Conservation (phyloP, 1,140 invertebrate species). For the Zaprionus davidi region DNA sequence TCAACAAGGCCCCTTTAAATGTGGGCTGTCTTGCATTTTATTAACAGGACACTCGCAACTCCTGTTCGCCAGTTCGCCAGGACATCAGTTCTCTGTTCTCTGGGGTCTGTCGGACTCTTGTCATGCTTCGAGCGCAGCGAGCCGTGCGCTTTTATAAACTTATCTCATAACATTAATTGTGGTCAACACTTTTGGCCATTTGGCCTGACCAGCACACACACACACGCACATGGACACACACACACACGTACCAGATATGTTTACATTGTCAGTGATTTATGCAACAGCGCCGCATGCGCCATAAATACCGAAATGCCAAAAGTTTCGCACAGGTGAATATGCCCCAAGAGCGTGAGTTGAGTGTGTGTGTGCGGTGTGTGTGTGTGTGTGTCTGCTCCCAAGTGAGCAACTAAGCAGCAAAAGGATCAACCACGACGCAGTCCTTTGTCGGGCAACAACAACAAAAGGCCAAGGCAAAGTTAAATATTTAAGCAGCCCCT, state of each 20-base stretch:
- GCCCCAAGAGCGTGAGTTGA: slow-evolving; percentile 1
- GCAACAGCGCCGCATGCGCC: slow-evolving; percentile 80
- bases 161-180: slow-evolving; percentile 84
- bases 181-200: slow-evolving; percentile 82
- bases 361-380: slow-evolving; percentile 16
- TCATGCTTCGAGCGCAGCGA: slow-evolving; percentile 48
- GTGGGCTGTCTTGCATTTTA: slow-evolving; percentile 67
- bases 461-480: slow-evolving; percentile 72
- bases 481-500: slow-evolving; percentile 77
- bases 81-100: not conserved
- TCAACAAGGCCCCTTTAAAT: not conserved
- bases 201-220: slow-evolving; percentile 53
- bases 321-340: slow-evolving; percentile 67
- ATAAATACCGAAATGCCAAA: slow-evolving; percentile 83
- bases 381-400: slow-evolving; percentile 53
- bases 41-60: slow-evolving; percentile 42
- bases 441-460: slow-evolving; percentile 57
- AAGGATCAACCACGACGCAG: slow-evolving; percentile 57
- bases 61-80: not conserved
- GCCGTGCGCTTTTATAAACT: slow-evolving; percentile 76
- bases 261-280: slow-evolving; percentile 83
- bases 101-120: slow-evolving; percentile 24
- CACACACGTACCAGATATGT: slow-evolving; percentile 41
- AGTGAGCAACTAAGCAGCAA: slow-evolving; percentile 80
- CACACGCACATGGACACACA: slow-evolving; percentile 4